Evolutionary conservation across 2,113 vertebrate species (phyloP).

Genomic region (Larimichthys polyactis): DNA sequence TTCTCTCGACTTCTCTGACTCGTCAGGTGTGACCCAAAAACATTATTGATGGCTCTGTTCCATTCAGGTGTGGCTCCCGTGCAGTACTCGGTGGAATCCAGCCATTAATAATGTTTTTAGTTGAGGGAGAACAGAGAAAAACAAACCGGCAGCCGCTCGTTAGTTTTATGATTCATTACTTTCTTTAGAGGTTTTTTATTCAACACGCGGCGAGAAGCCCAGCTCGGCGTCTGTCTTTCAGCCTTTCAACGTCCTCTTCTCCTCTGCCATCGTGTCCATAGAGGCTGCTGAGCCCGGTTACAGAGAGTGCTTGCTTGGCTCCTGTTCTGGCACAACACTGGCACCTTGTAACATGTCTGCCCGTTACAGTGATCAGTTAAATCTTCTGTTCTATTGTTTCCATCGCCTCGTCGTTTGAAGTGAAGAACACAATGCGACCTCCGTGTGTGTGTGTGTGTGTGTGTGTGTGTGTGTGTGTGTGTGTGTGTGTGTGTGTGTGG

Average conservation of each 20-base stretch:
- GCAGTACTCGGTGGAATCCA: neutral
- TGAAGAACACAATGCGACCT: constrained; percentile 10
- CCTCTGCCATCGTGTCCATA: too few species aligned
- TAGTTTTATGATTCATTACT: neutral
- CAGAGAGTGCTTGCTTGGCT: too few species aligned
- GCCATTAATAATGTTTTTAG: neutral
- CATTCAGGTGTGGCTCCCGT: neutral
- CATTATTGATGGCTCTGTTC: constrained; percentile 4
- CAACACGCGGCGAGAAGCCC: too few species aligned
- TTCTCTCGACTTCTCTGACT: too few species aligned
- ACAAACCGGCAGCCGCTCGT: neutral
- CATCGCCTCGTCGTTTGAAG: constrained; percentile 50
- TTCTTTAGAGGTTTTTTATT: too few species aligned
- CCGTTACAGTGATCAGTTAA: neutral
- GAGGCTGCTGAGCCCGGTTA: too few species aligned
- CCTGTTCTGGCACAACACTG: too few species aligned
- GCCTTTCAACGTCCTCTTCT: too few species aligned
- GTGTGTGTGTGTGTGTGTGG: too few species aligned
- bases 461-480: constrained; percentile 16
- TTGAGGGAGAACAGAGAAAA: too few species aligned
- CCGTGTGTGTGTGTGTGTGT: constrained; percentile 6
- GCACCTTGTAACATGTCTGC: neutral
- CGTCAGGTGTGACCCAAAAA: neutral
- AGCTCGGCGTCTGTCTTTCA: too few species aligned
- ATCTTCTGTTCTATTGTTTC: constrained; percentile 40